Conservation (phyloP, 1,140 invertebrate genomes). For the Polypedilum vanderplanki region DNA sequence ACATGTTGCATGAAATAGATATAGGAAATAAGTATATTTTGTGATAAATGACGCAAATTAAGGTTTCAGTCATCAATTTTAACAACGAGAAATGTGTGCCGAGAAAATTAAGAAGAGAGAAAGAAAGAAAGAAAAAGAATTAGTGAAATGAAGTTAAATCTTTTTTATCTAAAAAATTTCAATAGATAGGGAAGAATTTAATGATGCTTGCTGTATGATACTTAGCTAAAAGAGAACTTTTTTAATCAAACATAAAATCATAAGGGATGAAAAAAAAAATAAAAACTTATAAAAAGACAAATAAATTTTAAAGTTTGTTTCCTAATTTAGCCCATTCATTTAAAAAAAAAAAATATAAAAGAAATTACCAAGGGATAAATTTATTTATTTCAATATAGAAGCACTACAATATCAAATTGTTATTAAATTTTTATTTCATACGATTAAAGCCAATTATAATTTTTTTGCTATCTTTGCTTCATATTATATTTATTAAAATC, state of each 20-base stretch:
- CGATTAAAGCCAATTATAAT: constrained; percentile 12
- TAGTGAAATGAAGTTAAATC: not conserved
- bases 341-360: too few relatives aligned
- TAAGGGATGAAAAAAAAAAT: too few relatives aligned
- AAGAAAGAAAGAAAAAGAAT: not conserved
- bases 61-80: constrained; percentile 3
- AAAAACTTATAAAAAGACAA: too few relatives aligned
- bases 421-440: not conserved
- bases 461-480: not conserved
- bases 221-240: too few relatives aligned
- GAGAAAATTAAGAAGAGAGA: not conserved
- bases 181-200: too few relatives aligned
- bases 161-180: too few relatives aligned
- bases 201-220: too few relatives aligned
- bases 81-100: not conserved
- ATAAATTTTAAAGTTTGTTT: too few relatives aligned
- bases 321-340: too few relatives aligned
- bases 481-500: not conserved
- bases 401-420: not conserved
- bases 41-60: not conserved
- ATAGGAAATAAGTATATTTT: not conserved
- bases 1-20: not conserved
- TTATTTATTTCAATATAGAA: not conserved
- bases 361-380: too few relatives aligned
- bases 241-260: too few relatives aligned